Conservation (phyloP, 2,113 vertebrate species). For the Eupsittula cactorum region DNA sequence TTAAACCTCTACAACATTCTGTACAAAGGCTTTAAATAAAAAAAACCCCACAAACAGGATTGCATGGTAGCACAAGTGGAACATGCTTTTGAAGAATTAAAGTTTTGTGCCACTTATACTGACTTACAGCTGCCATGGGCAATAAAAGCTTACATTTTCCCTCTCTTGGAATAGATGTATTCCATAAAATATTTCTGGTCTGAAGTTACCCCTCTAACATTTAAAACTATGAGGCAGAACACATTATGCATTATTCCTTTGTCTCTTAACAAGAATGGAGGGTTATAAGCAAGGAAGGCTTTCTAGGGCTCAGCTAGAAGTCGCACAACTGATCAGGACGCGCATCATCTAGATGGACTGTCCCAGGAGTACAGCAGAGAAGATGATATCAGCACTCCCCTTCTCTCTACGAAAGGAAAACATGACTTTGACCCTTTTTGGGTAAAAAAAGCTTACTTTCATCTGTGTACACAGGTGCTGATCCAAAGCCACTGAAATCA, state of each 20-base stretch:
- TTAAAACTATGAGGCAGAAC: not conserved
- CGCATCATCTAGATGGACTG: not conserved
- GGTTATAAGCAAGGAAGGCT: rapidly evolving
- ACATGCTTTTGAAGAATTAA: not conserved
- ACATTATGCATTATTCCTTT: not conserved
- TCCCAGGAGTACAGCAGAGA: not conserved
- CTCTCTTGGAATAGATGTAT: not conserved
- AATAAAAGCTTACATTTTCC: not conserved
- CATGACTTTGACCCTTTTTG: not conserved
- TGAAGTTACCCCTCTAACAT: not conserved
- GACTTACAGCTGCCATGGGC: not conserved
- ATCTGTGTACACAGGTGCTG: not conserved
- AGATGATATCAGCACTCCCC: not conserved
- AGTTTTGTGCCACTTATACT: not conserved
- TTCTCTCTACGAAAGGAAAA: conserved; percentile 46
- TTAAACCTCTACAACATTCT: not conserved
- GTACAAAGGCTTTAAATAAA: not conserved
- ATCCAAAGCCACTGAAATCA: conserved; percentile 43
- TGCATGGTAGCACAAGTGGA: not conserved
- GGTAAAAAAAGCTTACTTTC: not conserved
- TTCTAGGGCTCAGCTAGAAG: not conserved
- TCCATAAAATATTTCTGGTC: not conserved
- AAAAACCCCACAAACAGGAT: not conserved
- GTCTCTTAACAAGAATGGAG: not conserved
- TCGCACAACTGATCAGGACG: not conserved